These are phyloP conservation scores for Drosophila anceps DNA, from an alignment of 2,888 invertebrate genomes.

Conservation along the genomic window DNA sequence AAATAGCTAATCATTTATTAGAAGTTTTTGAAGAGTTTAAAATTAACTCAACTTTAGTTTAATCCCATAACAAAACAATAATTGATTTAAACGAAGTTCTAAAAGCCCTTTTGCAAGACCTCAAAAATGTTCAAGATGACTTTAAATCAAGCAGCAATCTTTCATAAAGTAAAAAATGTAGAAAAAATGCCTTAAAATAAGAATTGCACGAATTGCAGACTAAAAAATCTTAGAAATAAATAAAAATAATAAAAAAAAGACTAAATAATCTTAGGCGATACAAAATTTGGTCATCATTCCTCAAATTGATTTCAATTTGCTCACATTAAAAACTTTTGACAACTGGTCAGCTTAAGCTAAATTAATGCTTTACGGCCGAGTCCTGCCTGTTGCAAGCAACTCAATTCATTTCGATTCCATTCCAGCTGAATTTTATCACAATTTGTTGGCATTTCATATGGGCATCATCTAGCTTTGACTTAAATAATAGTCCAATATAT, in stretches of 20 bases:
- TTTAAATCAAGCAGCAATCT: no score
- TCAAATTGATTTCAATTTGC: background rate
- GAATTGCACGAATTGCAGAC: no score
- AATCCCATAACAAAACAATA: no score
- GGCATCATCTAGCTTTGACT: slow-evolving; percentile 5
- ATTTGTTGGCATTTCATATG: slow-evolving; percentile 11
- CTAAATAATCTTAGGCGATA: background rate
- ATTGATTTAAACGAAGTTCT: no score
- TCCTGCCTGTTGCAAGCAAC: background rate
- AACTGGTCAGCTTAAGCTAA: background rate
- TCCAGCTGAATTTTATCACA: slow-evolving; percentile 1
- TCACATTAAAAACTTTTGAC: slow-evolving; percentile 5
- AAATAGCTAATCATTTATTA: background rate
- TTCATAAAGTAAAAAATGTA: no score
- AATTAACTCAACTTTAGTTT: no score
- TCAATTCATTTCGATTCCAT: slow-evolving; percentile 5
- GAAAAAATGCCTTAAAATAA: no score
- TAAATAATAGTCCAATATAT: slow-evolving; percentile 20
- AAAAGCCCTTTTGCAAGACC: no score
- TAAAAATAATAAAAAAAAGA: background rate
- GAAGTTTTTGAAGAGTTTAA: no score
- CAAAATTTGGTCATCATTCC: background rate
- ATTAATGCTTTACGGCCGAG: background rate
- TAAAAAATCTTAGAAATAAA: background rate
- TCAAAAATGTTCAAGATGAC: no score